These are phyloP conservation scores for Philereme transversata DNA, from an alignment of 2,888 invertebrate species.

Conservation along the genomic window DNA sequence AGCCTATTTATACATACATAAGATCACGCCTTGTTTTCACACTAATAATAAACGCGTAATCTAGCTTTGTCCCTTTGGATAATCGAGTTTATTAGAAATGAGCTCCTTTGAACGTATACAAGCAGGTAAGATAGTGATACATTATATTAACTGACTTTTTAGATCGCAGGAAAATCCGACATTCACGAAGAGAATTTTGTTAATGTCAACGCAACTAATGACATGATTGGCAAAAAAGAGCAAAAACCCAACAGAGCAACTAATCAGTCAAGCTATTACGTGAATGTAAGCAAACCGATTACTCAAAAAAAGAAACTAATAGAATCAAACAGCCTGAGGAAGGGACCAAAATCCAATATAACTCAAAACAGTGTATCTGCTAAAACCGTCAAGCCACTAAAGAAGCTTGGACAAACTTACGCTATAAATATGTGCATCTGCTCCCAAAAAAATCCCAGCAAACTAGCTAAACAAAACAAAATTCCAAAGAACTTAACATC, in stretches of 20 bases:
- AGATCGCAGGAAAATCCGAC: constrained; percentile 15
- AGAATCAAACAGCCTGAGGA: constrained; percentile 15
- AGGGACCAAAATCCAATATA: constrained; percentile 29
- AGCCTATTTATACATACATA: too few relatives aligned
- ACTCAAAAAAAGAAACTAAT: constrained; percentile 20
- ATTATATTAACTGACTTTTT: constrained; percentile 5
- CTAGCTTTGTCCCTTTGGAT: too few relatives aligned
- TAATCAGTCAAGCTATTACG: constrained; percentile 9
- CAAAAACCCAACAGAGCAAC: constrained; percentile 22
- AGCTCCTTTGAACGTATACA: too few relatives aligned
- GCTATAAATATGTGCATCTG: constrained; percentile 71
- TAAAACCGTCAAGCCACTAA: constrained; percentile 41
- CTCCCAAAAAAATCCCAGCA: constrained; percentile 44
- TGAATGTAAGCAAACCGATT: constrained; percentile 17
- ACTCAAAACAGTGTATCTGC: constrained; percentile 31
- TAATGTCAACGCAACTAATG: constrained; percentile 8
- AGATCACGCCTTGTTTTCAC: too few relatives aligned
- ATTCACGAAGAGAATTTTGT: not conserved
- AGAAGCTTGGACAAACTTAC: constrained; percentile 51
- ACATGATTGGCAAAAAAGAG: constrained; percentile 18
- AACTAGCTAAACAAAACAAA: constrained; percentile 27
- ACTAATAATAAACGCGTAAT: too few relatives aligned
- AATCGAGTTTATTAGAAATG: too few relatives aligned
- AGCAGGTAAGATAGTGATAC: too few relatives aligned
- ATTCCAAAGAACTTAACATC: constrained; percentile 9